Base-by-base conservation (phyloP, 2,888 invertebrate genomes). In the Poecilus cupreus region DNA sequence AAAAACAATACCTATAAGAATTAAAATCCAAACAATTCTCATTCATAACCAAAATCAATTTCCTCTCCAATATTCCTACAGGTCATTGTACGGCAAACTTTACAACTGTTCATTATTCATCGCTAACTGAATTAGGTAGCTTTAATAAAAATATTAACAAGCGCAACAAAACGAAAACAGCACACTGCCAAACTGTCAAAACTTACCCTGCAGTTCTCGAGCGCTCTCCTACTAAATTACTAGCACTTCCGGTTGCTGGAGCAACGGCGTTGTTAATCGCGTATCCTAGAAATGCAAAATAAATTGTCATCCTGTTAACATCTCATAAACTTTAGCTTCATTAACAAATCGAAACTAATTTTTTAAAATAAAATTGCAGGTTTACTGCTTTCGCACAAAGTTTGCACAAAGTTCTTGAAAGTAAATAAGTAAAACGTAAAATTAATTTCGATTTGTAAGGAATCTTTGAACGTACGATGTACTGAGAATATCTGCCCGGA, bases 131-230 rank as follows among this genome's bases (percentile, higher is more conserved):
- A 18, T 54, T 18, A 39, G 18, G n/a, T 8, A 39, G 18, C 22
- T 8, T 32, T 32, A 32, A 32, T 0, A 8, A 18, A 54, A 18
- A 54, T 13, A 11, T 68, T 18, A n/a, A n/a, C n/a, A n/a, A n/a
- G n/a, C 60, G 39, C 11, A 68, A 32, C 8, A 64, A 64, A 18
- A 20, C 6, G 16, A 54, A 54, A 54, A 64, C 39, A 74, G n/a
- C n/a, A n/a, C n/a, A 72, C 13, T 13, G 16, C 22, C 18, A 68
- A 64, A 32, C 32, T 32, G 32, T 54, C 72, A 60, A n/a, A 49
- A 85, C 85, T 84, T 86, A 91, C 91, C 91, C 89, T 4, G 91
- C 89, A 32, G 90, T 89, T 87, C 90, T 89, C 10, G 91, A 91
- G 3, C 90, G 91, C 0, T 91, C 90, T 4, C 90, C 89, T 84